phyloP scores from a whole-genome alignment of 2,113 vertebrate genomes.

The Crotalus tigris region DNA sequence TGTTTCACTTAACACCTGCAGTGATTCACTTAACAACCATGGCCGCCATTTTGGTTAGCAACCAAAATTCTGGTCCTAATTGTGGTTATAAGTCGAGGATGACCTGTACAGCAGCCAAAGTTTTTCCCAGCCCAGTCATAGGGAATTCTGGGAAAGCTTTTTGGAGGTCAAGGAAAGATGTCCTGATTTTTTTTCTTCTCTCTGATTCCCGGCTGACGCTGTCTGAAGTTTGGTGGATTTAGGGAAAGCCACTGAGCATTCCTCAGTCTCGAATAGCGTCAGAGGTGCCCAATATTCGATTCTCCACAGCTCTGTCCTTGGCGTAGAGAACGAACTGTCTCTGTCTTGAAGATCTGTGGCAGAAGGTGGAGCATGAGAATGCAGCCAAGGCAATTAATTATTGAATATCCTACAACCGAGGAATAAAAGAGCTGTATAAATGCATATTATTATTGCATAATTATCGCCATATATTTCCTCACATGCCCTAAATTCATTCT shows the following conservation, averaged over 20 bases:
- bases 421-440: background rate
- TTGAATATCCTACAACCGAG: background rate
- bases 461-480: conserved; percentile 2
- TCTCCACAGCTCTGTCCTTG: background rate
- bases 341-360: background rate
- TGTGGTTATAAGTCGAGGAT: background rate
- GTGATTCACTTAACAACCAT: too few species aligned
- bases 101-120: too few species aligned
- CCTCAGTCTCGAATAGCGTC: background rate
- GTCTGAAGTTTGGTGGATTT: background rate
- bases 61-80: background rate
- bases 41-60: background rate
- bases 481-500: background rate
- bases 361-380: background rate
- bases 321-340: background rate
- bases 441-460: conserved; percentile 13
- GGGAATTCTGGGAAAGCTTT: background rate
- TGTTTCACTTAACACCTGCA: background rate
- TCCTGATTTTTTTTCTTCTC: background rate
- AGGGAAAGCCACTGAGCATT: background rate
- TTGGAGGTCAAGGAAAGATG: background rate
- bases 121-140: background rate
- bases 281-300: background rate
- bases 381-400: background rate
- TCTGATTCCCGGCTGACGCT: background rate